phyloP scores from a whole-genome alignment of 2,888 invertebrate species.

The Archips xylosteana region DNA sequence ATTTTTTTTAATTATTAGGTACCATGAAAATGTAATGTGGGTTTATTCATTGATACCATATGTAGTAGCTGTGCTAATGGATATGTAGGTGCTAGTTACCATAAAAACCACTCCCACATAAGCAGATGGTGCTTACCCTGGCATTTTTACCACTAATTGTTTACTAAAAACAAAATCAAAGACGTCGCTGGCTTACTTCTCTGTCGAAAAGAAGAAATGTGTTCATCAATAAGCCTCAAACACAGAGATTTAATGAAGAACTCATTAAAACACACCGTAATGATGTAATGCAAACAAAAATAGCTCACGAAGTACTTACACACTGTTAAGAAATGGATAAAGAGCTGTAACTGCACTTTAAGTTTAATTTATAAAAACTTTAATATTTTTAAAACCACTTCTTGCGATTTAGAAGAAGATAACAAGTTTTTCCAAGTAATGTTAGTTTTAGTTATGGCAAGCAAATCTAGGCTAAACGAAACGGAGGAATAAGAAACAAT shows the following conservation, averaged over 20 bases:
- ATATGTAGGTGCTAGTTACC: constrained; percentile 56
- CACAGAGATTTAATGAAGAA: constrained; percentile 32
- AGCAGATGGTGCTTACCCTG: constrained; percentile 79
- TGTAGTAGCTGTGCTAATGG: constrained; percentile 29
- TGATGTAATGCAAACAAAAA: constrained; percentile 75
- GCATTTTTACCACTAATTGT: constrained; percentile 71
- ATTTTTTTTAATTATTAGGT: background rate
- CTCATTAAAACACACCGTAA: constrained; percentile 42
- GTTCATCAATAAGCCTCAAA: constrained; percentile 45
- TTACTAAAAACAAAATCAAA: constrained; percentile 49
- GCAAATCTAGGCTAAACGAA: background rate
- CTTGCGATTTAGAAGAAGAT: background rate
- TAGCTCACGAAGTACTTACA: constrained; percentile 51
- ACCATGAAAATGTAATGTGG: background rate
- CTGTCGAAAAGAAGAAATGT: constrained; percentile 69
- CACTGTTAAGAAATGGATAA: constrained; percentile 2
- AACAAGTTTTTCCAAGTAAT: background rate
- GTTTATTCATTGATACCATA: constrained; percentile 5
- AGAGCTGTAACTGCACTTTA: background rate
- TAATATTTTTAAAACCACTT: background rate
- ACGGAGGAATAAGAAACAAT: no score
- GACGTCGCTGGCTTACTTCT: constrained; percentile 52
- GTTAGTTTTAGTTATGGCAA: background rate
- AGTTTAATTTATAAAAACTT: background rate
- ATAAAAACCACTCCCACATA: constrained; percentile 73